Evolutionary conservation across 2,113 vertebrate genomes (phyloP).

Genomic region (Phainopepla nitens): DNA sequence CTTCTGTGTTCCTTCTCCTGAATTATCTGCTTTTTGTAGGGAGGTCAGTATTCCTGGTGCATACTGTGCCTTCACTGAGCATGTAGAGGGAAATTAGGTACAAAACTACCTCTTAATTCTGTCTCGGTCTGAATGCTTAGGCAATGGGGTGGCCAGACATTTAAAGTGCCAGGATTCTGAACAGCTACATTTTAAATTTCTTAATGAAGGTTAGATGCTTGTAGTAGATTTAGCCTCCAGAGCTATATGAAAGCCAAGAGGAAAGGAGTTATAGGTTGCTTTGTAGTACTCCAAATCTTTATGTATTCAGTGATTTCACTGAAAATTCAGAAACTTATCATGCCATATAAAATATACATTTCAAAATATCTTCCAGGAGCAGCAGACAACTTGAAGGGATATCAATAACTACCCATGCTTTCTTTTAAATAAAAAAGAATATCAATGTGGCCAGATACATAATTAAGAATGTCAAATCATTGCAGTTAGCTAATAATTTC

Average conservation of each 20-base stretch:
- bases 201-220: neutral
- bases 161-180: neutral
- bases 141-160: neutral
- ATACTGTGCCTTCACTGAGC: neutral
- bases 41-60: neutral
- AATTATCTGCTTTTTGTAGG: neutral
- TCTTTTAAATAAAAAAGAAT: neutral
- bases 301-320: neutral
- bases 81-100: neutral
- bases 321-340: neutral
- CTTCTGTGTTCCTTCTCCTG: neutral
- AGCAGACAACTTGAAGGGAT: neutral
- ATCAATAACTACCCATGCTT: neutral
- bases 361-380: neutral
- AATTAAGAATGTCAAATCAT: neutral
- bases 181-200: neutral
- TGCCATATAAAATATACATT: neutral
- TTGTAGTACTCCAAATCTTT: neutral
- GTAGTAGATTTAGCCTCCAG: neutral
- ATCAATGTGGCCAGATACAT: neutral
- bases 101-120: neutral
- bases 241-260: neutral
- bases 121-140: rapidly evolving
- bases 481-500: neutral
- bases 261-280: neutral